A percentile compares a stretch with the other conserved stretches of the same genome.
Evolutionary conservation across 2,113 vertebrate species (phyloP).

Genomic region (Ceyx margarethae): DNA sequence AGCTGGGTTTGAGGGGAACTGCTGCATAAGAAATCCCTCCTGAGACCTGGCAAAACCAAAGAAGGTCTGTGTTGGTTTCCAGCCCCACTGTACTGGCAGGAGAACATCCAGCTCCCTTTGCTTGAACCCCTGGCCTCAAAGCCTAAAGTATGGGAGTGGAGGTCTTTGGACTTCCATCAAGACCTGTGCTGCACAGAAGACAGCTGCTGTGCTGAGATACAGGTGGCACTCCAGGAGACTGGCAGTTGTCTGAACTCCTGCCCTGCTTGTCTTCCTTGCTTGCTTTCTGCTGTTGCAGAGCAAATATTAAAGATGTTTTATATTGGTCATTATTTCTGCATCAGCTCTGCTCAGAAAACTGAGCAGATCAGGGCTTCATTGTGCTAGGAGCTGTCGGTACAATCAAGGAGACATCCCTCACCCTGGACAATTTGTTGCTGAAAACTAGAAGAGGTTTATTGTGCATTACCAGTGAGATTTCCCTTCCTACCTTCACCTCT

Average conservation of each 20-base stretch:
- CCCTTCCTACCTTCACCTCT: background rate
- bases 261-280: background rate
- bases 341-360: background rate
- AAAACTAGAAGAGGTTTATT: background rate
- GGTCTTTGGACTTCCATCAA: background rate
- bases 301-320: rapidly evolving
- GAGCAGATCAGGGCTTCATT: background rate
- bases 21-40: background rate
- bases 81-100: background rate
- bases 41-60: background rate
- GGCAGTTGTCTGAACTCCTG: background rate
- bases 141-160: background rate
- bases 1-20: background rate
- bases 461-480: background rate
- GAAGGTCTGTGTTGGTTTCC: background rate
- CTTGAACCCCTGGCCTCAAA: background rate
- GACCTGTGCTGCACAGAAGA: background rate
- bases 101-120: background rate
- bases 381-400: background rate
- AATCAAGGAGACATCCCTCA: background rate
- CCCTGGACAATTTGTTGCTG: background rate
- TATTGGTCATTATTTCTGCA: background rate
- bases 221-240: too few species aligned
- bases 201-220: background rate
- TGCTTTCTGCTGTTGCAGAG: background rate